phyloP scores from a whole-genome alignment of 2,797 vertebrate genomes.

The Cyprinodon diabolis region DNA sequence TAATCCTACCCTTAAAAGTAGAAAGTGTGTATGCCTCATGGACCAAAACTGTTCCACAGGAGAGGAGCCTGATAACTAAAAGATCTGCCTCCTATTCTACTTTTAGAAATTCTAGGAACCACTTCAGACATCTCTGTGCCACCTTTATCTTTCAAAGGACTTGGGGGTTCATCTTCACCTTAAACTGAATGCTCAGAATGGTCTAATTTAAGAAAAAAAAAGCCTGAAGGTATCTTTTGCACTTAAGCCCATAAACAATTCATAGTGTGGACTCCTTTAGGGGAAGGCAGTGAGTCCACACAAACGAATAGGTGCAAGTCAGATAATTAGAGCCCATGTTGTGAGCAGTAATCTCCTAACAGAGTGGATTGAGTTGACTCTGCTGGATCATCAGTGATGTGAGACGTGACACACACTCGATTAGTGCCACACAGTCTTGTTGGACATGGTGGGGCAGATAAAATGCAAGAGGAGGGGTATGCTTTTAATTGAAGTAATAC shows the following conservation, averaged over 20 bases:
- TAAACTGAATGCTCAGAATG: conserved; percentile 49
- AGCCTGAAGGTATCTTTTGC: conserved; percentile 47
- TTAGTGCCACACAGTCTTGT: conserved; percentile 68
- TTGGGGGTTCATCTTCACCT: conserved; percentile 35
- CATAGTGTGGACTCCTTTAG: conserved; percentile 39
- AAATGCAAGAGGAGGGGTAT: conserved; percentile 16
- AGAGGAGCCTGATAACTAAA: no score
- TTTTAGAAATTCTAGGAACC: no score
- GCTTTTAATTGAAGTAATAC: conserved; percentile 49
- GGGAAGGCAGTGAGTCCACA: conserved; percentile 11
- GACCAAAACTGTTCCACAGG: no score
- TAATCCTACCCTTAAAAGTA: no score
- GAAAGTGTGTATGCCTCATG: no score
- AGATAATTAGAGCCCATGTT: conserved; percentile 61
- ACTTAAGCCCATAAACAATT: conserved; percentile 64
- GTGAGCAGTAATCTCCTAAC: conserved; percentile 71
- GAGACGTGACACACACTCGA: conserved; percentile 72
- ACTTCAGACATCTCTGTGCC: neutral
- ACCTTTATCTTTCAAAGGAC: conserved; percentile 23
- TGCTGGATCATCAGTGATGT: conserved; percentile 73
- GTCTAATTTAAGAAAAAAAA: conserved; percentile 57
- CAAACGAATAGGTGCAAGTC: conserved; percentile 7
- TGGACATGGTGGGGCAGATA: conserved; percentile 42
- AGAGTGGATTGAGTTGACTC: conserved; percentile 69
- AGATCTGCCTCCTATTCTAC: no score